phyloP scores from a whole-genome alignment of 2,113 vertebrate genomes.

The Aythya baeri region DNA sequence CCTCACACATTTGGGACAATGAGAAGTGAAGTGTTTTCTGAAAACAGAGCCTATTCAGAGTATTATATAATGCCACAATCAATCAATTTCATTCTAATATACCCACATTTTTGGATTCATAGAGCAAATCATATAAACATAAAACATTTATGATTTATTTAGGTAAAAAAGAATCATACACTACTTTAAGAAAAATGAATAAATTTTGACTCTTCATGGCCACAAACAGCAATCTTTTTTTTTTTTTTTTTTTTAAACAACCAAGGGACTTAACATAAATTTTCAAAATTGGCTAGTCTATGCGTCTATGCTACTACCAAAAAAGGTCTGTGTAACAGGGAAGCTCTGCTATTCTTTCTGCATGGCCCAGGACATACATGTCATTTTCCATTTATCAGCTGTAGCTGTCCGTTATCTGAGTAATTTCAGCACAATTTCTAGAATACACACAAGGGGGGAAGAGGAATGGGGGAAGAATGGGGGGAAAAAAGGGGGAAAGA shows the following conservation, averaged over 20 bases:
- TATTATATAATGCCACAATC: neutral
- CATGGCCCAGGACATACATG: accelerated
- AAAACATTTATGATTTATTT: neutral
- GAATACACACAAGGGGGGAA: neutral
- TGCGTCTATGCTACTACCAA: neutral
- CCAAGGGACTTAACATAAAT: neutral
- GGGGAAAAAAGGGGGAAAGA: no score
- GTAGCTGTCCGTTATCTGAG: neutral
- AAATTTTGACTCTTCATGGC: neutral
- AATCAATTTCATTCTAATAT: neutral
- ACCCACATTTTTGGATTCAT: neutral
- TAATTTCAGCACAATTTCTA: neutral
- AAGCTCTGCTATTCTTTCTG: neutral
- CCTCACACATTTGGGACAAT: neutral
- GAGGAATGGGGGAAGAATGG: neutral
- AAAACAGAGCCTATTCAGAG: neutral
- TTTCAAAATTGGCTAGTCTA: neutral
- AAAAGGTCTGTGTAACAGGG: neutral
- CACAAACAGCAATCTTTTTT: no score
- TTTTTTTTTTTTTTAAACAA: neutral
- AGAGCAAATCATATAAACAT: neutral
- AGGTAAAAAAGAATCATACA: neutral
- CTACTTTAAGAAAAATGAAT: neutral
- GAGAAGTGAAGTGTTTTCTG: neutral
- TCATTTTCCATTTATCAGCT: neutral